Conservation (phyloP, 2,113 vertebrate species). For the Pseudopipra pipra region DNA sequence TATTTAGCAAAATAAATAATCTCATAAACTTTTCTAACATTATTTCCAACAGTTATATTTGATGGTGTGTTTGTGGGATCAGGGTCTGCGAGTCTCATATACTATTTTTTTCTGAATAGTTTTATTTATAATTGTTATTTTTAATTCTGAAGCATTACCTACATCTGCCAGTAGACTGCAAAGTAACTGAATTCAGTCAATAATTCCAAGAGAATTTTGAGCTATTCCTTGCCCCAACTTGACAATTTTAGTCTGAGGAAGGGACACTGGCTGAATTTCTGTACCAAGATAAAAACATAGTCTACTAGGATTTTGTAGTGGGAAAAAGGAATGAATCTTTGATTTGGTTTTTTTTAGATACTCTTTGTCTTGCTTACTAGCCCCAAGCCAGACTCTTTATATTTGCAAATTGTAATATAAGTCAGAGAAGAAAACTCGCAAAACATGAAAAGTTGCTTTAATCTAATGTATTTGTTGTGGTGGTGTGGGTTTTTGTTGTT, state of each 20-base stretch:
- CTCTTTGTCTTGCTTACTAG: neutral
- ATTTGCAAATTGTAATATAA: conserved; percentile 30
- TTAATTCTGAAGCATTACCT: neutral
- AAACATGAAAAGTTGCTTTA: conserved; percentile 23
- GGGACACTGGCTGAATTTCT: neutral
- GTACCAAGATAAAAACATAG: neutral
- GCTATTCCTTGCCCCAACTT: neutral
- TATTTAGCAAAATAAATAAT: neutral
- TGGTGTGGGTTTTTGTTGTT: neutral
- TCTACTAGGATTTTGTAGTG: neutral
- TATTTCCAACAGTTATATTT: neutral
- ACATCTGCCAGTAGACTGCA: neutral
- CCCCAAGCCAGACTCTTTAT: neutral
- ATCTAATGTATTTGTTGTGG: conserved; percentile 19
- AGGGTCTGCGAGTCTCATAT: neutral
- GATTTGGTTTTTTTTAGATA: neutral
- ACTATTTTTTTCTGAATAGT: neutral
- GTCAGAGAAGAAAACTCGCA: neutral
- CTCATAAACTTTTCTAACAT: neutral
- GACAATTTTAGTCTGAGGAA: neutral
- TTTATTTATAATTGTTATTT: neutral
- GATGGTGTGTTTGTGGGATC: neutral
- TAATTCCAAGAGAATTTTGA: neutral
- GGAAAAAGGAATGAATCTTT: neutral
- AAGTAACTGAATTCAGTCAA: neutral